These are phyloP conservation scores for Papilio xuthus DNA, from an alignment of 1,140 invertebrate genomes.

Conservation along the genomic window DNA sequence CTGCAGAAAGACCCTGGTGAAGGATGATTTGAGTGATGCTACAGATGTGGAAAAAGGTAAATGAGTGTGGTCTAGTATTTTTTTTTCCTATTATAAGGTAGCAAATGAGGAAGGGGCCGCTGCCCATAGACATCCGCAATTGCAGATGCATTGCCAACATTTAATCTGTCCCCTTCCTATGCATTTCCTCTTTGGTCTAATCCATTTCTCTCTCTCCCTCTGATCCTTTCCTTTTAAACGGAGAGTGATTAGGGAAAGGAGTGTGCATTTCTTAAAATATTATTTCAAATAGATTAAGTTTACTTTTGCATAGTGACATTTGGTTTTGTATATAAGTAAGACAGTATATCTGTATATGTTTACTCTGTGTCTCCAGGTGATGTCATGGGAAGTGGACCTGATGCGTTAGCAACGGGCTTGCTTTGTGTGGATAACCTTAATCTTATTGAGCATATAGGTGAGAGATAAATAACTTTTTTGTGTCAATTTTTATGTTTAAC, in stretches of 20 bases:
- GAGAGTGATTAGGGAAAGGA: too few relatives aligned
- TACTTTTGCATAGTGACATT: neutral
- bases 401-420: constrained; percentile 66
- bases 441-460: constrained; percentile 74
- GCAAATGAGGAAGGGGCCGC: too few relatives aligned
- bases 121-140: too few relatives aligned
- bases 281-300: neutral
- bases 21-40: constrained; percentile 56
- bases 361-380: constrained; percentile 62
- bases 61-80: neutral
- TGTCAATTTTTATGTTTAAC: neutral
- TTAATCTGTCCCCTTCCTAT: too few relatives aligned
- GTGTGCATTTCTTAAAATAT: neutral
- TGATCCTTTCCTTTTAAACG: too few relatives aligned
- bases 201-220: too few relatives aligned
- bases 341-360: neutral
- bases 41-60: constrained; percentile 65
- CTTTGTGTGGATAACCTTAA: constrained; percentile 72
- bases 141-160: too few relatives aligned
- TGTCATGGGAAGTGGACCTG: constrained; percentile 69
- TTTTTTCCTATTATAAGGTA: too few relatives aligned
- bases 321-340: neutral
- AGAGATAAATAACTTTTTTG: neutral
- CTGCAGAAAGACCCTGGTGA: constrained; percentile 53
- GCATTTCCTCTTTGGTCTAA: too few relatives aligned